These are phyloP conservation scores for Erinaceus europaeus DNA, from an alignment of 2,113 vertebrate species.

Conservation along the genomic window DNA sequence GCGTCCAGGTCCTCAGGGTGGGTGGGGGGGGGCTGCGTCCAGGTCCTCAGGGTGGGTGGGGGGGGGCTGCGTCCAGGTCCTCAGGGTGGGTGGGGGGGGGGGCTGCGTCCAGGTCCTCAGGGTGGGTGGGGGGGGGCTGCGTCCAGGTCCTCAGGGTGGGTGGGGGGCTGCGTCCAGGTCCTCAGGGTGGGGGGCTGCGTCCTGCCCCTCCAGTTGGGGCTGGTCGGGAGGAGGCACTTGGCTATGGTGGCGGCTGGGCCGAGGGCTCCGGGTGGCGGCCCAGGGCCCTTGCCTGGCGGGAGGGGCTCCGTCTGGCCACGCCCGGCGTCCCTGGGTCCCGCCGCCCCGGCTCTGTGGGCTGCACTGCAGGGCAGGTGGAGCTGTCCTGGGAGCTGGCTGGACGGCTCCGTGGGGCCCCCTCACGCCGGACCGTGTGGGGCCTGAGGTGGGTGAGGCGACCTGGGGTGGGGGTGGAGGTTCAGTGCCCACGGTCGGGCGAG, in stretches of 20 bases:
- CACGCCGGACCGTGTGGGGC: not conserved
- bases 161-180: not conserved
- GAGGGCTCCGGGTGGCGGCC: too few relatives aligned
- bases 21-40: too few relatives aligned
- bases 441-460: constrained; percentile 32
- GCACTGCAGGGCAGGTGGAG: not conserved
- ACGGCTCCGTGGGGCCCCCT: not conserved
- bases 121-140: not conserved
- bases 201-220: not conserved
- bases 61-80: too few relatives aligned
- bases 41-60: too few relatives aligned
- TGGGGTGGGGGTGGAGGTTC: not conserved
- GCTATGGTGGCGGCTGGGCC: too few relatives aligned
- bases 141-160: not conserved
- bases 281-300: too few relatives aligned
- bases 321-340: too few relatives aligned
- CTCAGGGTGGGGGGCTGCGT: not conserved
- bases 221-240: not conserved
- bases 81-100: too few relatives aligned
- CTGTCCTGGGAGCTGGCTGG: not conserved
- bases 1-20: too few relatives aligned
- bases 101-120: too few relatives aligned
- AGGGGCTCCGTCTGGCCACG: too few relatives aligned
- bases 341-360: constrained; percentile 51
- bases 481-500: too few relatives aligned